Base-by-base conservation (phyloP, 2,113 vertebrate species). In the Plestiodon gilberti region DNA sequence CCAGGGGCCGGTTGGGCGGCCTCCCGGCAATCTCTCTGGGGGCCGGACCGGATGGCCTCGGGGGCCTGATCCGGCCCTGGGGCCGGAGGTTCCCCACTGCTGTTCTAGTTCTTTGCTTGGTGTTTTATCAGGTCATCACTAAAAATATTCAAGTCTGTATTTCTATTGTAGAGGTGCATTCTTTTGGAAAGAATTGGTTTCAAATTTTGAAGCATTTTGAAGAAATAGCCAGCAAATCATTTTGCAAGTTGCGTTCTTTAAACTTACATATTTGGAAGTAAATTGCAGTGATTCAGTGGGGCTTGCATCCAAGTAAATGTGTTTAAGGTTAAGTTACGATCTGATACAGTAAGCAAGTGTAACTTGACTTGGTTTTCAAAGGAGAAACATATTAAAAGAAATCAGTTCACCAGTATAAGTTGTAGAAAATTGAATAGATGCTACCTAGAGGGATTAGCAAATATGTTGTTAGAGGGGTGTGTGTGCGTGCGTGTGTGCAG, bases 391-490 rank as follows among this genome's bases (percentile, higher is more conserved):
- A 59, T 35, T 57, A 65, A 55, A 79, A 57, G 48, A 88, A 18
- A 17, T 15, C 38, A 35, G 9, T 14, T 30, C 11, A 1, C 25
- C 25, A 48, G 4, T 59, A n/a, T 43, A 30, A 33, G 30, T 25
- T 61, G 38, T 35, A 40, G 33, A 33, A 48, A 7, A 1, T 77
- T 89, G 52, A 38, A 83, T 38, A 30, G 13, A 30, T 70, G 81
- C 59, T 33, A 0, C 22, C 0, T 8, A 67, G 40, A 0, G 4
- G 30, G 61, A 10, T 70, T 64, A 57, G 23, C 1, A 30, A 0
- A 57, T 0, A n/a, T 0, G 57, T 57, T 40, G 57, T 79, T 18
- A 0, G 78, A 80, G 67, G 0, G 35, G 87, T 76, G 69, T 25
- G 73, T 61, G 22, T 73, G 52, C 22, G 33, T 61, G 40, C n/a